Conservation (phyloP, 2,888 invertebrate species). For the Aleiodes leptofemur region DNA sequence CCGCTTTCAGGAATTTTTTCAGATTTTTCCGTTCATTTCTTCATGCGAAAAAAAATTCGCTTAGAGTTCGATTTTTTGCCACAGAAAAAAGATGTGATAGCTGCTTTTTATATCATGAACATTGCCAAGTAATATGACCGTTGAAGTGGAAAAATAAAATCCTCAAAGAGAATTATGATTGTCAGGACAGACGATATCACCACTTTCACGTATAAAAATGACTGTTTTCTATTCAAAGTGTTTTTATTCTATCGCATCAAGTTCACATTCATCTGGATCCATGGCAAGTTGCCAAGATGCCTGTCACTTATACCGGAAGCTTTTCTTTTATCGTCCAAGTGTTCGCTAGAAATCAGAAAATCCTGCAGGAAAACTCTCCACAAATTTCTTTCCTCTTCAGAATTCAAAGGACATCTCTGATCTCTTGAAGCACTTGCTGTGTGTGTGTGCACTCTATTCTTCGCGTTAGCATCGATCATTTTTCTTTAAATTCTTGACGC, state of each 20-base stretch:
- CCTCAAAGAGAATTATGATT: background rate
- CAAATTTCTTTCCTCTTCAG: slow-evolving; percentile 7
- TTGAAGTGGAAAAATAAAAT: background rate
- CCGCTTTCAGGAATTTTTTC: too few relatives aligned
- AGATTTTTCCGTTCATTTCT: too few relatives aligned
- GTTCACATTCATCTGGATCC: background rate
- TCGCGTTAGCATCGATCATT: slow-evolving; percentile 14
- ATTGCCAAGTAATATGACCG: slow-evolving; percentile 11
- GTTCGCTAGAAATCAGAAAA: slow-evolving; percentile 21
- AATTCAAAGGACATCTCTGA: background rate
- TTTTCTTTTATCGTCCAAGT: slow-evolving; percentile 13
- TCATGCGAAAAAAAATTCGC: too few relatives aligned
- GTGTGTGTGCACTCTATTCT: slow-evolving; percentile 21
- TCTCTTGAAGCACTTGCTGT: background rate
- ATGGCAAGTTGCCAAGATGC: slow-evolving; percentile 30
- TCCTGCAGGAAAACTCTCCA: background rate
- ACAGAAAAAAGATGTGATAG: too few relatives aligned
- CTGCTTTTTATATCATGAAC: background rate
- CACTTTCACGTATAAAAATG: background rate
- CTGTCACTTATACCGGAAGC: slow-evolving; percentile 5
- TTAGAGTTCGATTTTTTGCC: background rate
- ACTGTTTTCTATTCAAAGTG: slow-evolving; percentile 12
- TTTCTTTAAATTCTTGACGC: background rate
- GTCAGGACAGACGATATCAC: slow-evolving; percentile 17
- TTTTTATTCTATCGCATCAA: slow-evolving; percentile 21